Evolutionary conservation across 2,888 invertebrate species (phyloP).

Genomic region (Caenorhabditis afra): DNA sequence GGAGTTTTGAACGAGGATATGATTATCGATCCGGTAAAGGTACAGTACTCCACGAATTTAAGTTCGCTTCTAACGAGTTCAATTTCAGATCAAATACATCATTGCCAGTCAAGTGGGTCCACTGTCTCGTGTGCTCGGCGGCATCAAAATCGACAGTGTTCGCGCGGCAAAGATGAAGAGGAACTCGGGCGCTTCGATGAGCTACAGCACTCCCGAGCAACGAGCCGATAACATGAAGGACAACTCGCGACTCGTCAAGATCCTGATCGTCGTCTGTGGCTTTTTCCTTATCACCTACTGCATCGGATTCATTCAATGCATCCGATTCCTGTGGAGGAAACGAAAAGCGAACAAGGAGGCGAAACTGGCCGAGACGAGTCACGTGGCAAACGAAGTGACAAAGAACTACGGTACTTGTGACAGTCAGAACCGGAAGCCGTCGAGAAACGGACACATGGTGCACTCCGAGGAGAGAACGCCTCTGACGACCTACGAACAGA

Average conservation of each 20-base stretch:
- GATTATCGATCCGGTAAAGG: conserved; percentile 70
- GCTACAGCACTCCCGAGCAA: conserved; percentile 44
- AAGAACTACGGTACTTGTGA: conserved; percentile 60
- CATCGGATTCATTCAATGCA: conserved; percentile 66
- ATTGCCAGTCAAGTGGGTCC: conserved; percentile 69
- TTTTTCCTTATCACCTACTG: conserved; percentile 71
- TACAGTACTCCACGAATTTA: conserved; percentile 1
- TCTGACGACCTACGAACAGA: conserved; percentile 48
- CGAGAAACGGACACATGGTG: conserved; percentile 51
- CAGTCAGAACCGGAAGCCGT: conserved; percentile 32
- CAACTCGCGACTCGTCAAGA: conserved; percentile 63
- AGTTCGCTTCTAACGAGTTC: background rate
- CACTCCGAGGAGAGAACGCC: conserved; percentile 51
- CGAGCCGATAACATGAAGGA: conserved; percentile 42
- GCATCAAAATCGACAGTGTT: conserved; percentile 74
- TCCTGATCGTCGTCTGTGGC: conserved; percentile 53
- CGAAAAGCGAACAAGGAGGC: conserved; percentile 28
- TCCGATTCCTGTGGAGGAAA: conserved; percentile 26
- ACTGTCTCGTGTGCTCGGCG: conserved; percentile 77
- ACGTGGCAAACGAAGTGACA: conserved; percentile 26
- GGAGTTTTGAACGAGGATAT: conserved; percentile 49
- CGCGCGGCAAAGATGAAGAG: conserved; percentile 58
- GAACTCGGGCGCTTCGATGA: conserved; percentile 20
- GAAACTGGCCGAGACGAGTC: conserved; percentile 35
- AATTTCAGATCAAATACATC: conserved; percentile 74